Conservation (phyloP, 2,797 vertebrate species). For the Anniella stebbinsi region DNA sequence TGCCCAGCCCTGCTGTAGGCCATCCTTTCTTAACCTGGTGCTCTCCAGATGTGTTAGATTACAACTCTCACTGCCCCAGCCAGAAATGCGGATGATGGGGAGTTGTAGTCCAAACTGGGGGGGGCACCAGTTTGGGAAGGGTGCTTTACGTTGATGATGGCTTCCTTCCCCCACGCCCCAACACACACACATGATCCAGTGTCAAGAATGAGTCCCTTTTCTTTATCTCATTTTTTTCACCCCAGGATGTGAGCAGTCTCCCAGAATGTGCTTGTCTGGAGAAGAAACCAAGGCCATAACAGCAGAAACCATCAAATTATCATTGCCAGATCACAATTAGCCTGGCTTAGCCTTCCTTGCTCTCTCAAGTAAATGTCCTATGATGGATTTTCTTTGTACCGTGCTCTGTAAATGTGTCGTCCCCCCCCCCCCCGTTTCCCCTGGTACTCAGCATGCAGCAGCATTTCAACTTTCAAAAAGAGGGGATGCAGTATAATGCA, state of each 20-base stretch:
- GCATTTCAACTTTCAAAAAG: constrained; percentile 55
- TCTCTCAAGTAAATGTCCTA: constrained; percentile 38
- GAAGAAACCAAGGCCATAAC: background rate
- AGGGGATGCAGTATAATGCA: constrained; percentile 58
- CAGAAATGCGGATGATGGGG: background rate
- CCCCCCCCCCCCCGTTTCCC: constrained; percentile 12
- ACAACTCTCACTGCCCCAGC: background rate
- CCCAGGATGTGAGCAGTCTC: background rate
- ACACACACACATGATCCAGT: background rate
- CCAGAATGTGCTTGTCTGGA: background rate
- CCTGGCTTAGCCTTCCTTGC: constrained; percentile 25
- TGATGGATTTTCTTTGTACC: constrained; percentile 53
- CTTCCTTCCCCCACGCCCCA: background rate
- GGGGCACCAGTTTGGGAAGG: background rate
- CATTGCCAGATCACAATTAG: constrained; percentile 20
- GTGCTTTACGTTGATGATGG: background rate
- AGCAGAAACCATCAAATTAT: background rate
- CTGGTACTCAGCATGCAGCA: constrained; percentile 31
- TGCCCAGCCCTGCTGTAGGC: too few relatives aligned
- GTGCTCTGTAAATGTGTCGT: constrained; percentile 46
- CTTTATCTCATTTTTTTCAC: too few relatives aligned
- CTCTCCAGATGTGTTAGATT: background rate
- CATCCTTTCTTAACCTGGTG: background rate
- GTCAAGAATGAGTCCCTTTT: background rate
- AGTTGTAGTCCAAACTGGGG: background rate